phyloP scores from a whole-genome alignment of 2,888 invertebrate genomes.

The Achlya flavicornis region DNA sequence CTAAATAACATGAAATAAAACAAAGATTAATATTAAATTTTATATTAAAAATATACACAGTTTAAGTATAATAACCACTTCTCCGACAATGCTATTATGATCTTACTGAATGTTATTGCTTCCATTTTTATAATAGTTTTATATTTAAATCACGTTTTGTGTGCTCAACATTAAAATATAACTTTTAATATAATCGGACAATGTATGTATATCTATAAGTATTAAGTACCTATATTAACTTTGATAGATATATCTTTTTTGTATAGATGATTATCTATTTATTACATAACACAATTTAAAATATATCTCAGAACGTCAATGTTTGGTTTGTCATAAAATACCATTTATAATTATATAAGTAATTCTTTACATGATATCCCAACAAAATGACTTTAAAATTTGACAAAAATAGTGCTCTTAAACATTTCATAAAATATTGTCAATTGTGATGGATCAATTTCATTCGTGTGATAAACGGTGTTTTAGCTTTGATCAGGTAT shows the following conservation, averaged over 20 bases:
- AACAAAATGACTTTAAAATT: slow-evolving; percentile 40
- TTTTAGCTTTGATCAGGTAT: background rate
- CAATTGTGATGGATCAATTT: slow-evolving; percentile 45
- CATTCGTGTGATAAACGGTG: slow-evolving; percentile 1
- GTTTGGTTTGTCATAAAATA: background rate
- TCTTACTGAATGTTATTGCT: slow-evolving; percentile 56
- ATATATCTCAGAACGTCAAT: background rate
- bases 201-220: background rate
- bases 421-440: slow-evolving; percentile 68
- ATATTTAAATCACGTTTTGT: slow-evolving; percentile 19
- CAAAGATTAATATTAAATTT: slow-evolving; percentile 44
- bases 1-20: slow-evolving; percentile 22
- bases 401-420: slow-evolving; percentile 68
- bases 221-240: slow-evolving; percentile 4
- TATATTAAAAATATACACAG: slow-evolving; percentile 75
- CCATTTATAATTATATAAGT: slow-evolving; percentile 5
- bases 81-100: slow-evolving; percentile 37
- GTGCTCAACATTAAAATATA: slow-evolving; percentile 32
- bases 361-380: slow-evolving; percentile 23
- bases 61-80: slow-evolving; percentile 46
- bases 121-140: slow-evolving; percentile 29
- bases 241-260: background rate
- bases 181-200: slow-evolving; percentile 13
- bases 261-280: background rate
- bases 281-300: background rate